Base-by-base conservation (phyloP, 2,888 invertebrate genomes). In the Cephus pulcher region DNA sequence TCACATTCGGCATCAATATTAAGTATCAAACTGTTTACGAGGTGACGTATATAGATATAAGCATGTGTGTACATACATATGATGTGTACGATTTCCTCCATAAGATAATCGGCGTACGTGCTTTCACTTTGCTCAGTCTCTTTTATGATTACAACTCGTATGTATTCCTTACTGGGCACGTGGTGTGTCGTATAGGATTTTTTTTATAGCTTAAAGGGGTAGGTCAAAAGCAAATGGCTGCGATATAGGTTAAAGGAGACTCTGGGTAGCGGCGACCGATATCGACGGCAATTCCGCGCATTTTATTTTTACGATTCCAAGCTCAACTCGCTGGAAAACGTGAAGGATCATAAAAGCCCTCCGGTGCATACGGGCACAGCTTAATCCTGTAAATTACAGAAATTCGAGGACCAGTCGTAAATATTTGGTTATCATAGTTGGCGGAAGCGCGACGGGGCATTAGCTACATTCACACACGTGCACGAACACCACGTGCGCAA, bases 391-490 rank as follows among this genome's bases (percentile, higher is more conserved):
- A 89, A 89, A 89, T 89, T 89, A 88, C 85, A 85, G 85, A 86
- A 87, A 86, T 87, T 88, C 85, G 84, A 75, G 81, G 80, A 81
- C 84, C 83, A 86, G 87, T 86, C 87, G 88, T 90, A 90, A 90
- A 90, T 90, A 90, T 87, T 88, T 87, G 89, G 90, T 90, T 90
- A 90, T 90, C 90, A 88, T 88, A 88, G 84, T 86, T 85, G 87
- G 87, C 88, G 89, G 89, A 89, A 88, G 84, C 86, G 84, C 81
- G 84, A 82, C 84, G 85, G 85, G 87, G 82, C 84, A 88, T 89
- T 89, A 88, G 86, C 84, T 84, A 85, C 85, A 85, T 88, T 88
- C 88, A 84, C 86, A 79, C 81, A 80, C 74, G 70, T 69, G 75
- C 12, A 76, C 37, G 11, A 12, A 30, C 32, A 71, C 71, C 71